Evolutionary conservation across 2,888 invertebrate genomes (phyloP).

Genomic region (Papilio protenor): DNA sequence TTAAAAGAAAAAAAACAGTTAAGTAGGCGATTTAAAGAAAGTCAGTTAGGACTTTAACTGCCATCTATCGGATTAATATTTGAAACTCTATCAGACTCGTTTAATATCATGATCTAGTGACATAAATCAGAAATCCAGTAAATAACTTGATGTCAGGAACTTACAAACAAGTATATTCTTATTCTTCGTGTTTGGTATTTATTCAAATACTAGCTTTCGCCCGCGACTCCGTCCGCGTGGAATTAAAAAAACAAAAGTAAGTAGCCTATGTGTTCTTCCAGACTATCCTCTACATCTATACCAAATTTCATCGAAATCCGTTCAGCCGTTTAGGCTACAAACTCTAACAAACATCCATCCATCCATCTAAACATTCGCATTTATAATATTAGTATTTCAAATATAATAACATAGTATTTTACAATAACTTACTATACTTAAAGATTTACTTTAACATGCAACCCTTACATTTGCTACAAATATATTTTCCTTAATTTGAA

Average conservation of each 20-base stretch:
- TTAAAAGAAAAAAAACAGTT: constrained; percentile 6
- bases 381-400: too few species aligned
- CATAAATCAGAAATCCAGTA: constrained; percentile 1
- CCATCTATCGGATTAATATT: constrained; percentile 34
- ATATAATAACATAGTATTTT: constrained; percentile 3
- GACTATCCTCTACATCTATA: too few species aligned
- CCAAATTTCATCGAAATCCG: too few species aligned
- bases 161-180: not conserved
- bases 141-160: not conserved
- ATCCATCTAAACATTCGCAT: too few species aligned
- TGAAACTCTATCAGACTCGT: constrained; percentile 24
- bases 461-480: not conserved
- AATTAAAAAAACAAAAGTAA: too few species aligned
- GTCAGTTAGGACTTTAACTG: constrained; percentile 3
- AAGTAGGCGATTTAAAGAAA: constrained; percentile 2
- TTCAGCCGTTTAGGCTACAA: too few species aligned
- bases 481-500: not conserved
- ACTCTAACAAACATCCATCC: too few species aligned
- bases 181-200: not conserved
- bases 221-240: too few species aligned
- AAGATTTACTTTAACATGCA: constrained; percentile 9
- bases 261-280: too few species aligned
- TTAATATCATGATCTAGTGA: constrained; percentile 26
- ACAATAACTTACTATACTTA: not conserved
- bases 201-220: too few species aligned